phyloP scores from a whole-genome alignment of 2,113 vertebrate species.

The Salminus brasiliensis region DNA sequence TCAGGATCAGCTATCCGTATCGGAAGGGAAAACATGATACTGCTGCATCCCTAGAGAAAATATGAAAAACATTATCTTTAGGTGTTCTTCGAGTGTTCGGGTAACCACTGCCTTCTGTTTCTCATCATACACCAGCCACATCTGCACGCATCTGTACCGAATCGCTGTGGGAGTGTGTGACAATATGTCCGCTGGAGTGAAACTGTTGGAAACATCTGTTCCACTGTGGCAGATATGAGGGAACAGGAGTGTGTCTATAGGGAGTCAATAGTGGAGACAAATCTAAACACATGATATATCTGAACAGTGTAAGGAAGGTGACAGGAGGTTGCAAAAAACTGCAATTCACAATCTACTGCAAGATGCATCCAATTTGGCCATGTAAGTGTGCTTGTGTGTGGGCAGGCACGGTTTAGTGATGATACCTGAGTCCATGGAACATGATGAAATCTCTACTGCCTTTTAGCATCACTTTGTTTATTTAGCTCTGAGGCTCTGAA shows the following conservation, averaged over 20 bases:
- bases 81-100: not conserved
- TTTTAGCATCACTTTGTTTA: not conserved
- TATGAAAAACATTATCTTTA: not conserved
- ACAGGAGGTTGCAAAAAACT: not conserved
- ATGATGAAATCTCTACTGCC: slow-evolving; percentile 1
- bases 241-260: not conserved
- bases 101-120: slow-evolving; percentile 3
- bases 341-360: not conserved
- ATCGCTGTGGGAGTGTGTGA: not conserved
- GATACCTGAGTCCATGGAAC: not conserved
- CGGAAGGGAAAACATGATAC: no score
- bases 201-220: slow-evolving; percentile 33
- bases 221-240: not conserved
- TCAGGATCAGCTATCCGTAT: no score
- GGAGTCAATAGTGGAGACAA: not conserved
- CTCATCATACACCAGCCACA: not conserved
- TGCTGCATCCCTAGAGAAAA: no score
- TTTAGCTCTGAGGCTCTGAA: not conserved
- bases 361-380: not conserved
- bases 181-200: slow-evolving; percentile 13
- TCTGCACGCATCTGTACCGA: not conserved
- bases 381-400: not conserved
- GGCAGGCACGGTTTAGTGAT: not conserved
- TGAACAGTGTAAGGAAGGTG: slow-evolving; percentile 1
- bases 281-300: not conserved